Conservation (phyloP, 2,113 vertebrate genomes). For the Catharus bicknelli region DNA sequence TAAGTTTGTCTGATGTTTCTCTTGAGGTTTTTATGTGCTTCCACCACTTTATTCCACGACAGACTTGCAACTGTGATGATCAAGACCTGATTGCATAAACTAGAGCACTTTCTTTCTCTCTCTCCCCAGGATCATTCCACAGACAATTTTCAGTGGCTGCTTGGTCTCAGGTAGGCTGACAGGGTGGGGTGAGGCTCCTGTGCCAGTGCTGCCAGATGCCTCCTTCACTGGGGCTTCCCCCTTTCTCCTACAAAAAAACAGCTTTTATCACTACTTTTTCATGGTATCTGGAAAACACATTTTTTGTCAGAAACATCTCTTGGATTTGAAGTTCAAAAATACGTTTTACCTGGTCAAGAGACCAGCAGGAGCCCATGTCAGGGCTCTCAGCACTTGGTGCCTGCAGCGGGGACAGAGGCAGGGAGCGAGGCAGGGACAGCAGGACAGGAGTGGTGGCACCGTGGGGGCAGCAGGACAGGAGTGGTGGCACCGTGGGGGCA, state of each 20-base stretch:
- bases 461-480: not conserved
- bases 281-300: not conserved
- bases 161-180: fast-evolving
- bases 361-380: fast-evolving
- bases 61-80: not conserved
- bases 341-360: fast-evolving
- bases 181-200: fast-evolving
- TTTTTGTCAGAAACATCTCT: not conserved
- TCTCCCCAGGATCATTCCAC: not conserved
- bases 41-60: not conserved
- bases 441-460: not conserved
- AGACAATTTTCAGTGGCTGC: fast-evolving
- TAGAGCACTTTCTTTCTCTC: not conserved
- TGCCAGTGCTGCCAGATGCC: fast-evolving
- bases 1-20: not conserved
- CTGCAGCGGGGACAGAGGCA: not conserved
- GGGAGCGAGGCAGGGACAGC: not conserved
- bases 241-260: not conserved
- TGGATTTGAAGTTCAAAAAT: not conserved
- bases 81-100: not conserved
- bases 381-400: fast-evolving
- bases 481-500: too few relatives aligned
- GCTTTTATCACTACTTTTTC: not conserved
- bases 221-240: not conserved
- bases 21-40: not conserved